Percentiles rank a stretch among this genome's conserved stretches.
Evolutionary conservation across 2,888 invertebrate genomes (phyloP).

Genomic region (Germaria angustata): DNA sequence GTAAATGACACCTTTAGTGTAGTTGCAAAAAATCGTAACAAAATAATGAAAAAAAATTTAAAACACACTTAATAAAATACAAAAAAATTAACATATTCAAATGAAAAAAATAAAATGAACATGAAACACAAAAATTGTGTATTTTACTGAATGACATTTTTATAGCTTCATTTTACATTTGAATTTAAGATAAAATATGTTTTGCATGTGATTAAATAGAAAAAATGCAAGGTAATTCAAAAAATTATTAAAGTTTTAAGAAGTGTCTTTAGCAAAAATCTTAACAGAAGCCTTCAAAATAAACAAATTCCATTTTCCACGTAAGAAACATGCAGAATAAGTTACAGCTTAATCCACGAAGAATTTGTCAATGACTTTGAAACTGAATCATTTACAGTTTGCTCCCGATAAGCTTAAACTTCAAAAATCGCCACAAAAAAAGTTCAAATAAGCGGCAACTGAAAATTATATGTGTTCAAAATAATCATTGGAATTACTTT

Average conservation of each 20-base stretch:
- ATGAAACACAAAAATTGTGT: constrained; percentile 26
- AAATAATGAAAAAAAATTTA: constrained; percentile 32
- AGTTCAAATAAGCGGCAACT: no score
- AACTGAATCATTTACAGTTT: no score
- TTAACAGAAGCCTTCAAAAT: constrained; percentile 9
- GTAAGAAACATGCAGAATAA: not conserved
- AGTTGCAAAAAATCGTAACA: constrained; percentile 29
- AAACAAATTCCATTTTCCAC: not conserved
- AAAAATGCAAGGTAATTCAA: constrained; percentile 53
- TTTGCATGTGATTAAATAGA: not conserved
- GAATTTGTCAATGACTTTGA: no score
- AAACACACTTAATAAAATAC: constrained; percentile 26
- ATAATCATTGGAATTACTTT: no score
- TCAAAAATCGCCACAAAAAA: not conserved
- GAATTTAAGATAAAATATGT: constrained; percentile 44
- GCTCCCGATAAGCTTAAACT: no score
- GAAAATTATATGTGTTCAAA: no score
- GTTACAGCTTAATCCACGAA: no score
- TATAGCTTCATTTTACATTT: constrained; percentile 67
- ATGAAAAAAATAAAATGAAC: constrained; percentile 24
- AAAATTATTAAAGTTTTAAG: constrained; percentile 24
- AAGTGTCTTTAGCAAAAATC: constrained; percentile 11
- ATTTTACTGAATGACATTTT: constrained; percentile 62
- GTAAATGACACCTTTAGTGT: constrained; percentile 65
- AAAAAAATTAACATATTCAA: constrained; percentile 18